A percentile compares a stretch with the other conserved stretches of the same genome.
Evolutionary conservation across 2,888 invertebrate species (phyloP).

Genomic region (Dermolepida albohirtum): DNA sequence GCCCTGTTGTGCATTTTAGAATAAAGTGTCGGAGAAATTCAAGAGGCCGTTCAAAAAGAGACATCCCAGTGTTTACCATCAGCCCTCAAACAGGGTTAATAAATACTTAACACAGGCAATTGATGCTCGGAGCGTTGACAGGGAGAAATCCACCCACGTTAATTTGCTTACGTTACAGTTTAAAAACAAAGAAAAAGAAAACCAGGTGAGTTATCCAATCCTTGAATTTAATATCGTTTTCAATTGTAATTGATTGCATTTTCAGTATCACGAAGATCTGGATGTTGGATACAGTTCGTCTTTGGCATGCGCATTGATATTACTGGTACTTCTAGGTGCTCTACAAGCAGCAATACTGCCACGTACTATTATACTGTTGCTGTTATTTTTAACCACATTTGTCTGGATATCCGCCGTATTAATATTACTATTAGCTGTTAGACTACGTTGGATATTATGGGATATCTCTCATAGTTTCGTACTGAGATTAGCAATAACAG

Average conservation of each 20-base stretch:
- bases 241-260: conserved; percentile 17
- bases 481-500: conserved; percentile 85
- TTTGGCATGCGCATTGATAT: conserved; percentile 80
- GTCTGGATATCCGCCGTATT: conserved; percentile 90
- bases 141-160: conserved; percentile 90
- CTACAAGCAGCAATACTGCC: conserved; percentile 86
- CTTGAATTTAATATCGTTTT: background rate
- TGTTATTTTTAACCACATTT: conserved; percentile 89
- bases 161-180: conserved; percentile 88
- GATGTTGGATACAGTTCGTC: conserved; percentile 89
- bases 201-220: conserved; percentile 70
- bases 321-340: conserved; percentile 80
- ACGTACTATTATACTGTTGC: conserved; percentile 83
- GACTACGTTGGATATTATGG: conserved; percentile 86
- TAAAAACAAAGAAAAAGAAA: conserved; percentile 86
- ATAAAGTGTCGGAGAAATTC: conserved; percentile 88
- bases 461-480: conserved; percentile 88
- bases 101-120: conserved; percentile 92
- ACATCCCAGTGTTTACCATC: conserved; percentile 87
- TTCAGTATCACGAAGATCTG: conserved; percentile 85
- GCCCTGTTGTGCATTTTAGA: conserved; percentile 66
- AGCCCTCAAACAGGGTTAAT: conserved; percentile 91
- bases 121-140: conserved; percentile 89
- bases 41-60: conserved; percentile 90
- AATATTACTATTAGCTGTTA: conserved; percentile 85